Evolutionary conservation across 2,888 invertebrate genomes (phyloP), one percentile per base, ranked within the genome.

Genomic region (Oegoconia quadripuncta): DNA sequence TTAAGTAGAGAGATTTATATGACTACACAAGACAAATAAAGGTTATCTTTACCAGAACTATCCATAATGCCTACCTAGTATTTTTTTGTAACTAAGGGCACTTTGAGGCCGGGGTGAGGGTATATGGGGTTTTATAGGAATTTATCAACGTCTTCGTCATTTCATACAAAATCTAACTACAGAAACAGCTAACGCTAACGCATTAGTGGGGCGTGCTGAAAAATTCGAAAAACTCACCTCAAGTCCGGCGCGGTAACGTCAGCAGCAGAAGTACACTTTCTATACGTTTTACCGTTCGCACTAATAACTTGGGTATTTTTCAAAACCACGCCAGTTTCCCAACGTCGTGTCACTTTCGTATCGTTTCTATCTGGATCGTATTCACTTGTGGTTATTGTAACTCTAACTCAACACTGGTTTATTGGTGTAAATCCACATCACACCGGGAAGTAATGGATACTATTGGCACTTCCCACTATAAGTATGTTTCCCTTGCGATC

Each of bases 351-450:
- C 81, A 82, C 84, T 82, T 81, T 84, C 81, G 70, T 71, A 68
- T 62, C 59, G 75, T 77, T 71, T 64, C 70, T 66, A 63, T 67
- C 60, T 64, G 62, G 69, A 81, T 82, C 79, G 74, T 65, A 77
- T 81, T 75, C 77, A 78, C 78, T 80, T 84, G 86, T 75, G 86
- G 86, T 86, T 75, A 69, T 67, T 71, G 82, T 82, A 82, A 83
- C 64, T 76, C 74, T 70, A 81, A 78, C 78, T 74, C 69, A 68
- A 69, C 80, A 79, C 80, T 78, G 59, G 65, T 69, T 65, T 34
- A 42, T 70, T 68, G 60, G 65, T 68, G 68, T 66, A 70, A 74
- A 75, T 65, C 68, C 70, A 72, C 74, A 78, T 77, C 71, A 72
- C 79, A 81, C 67, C 68, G 72, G 80, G 76, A 79, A 82, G 80